Conservation (phyloP, 2,113 vertebrate genomes). For the Ifrita kowaldi region DNA sequence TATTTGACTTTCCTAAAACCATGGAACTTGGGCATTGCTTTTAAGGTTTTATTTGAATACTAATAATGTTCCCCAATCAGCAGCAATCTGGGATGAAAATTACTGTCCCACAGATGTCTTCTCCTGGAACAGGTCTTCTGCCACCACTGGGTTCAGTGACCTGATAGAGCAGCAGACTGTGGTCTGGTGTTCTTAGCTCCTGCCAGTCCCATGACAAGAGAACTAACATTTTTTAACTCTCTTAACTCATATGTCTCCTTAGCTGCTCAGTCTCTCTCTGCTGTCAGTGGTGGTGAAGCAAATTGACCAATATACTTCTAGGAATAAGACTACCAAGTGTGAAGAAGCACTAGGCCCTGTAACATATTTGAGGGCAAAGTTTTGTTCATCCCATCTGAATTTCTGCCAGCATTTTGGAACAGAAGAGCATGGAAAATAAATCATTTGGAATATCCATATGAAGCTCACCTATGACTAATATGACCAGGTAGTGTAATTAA, state of each 20-base stretch:
- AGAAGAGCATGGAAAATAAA: background rate
- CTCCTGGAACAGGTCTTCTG: background rate
- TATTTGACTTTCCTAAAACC: background rate
- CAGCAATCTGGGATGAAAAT: background rate
- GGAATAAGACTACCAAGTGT: background rate
- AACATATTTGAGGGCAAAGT: background rate
- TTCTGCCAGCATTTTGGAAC: background rate
- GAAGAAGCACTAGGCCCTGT: background rate
- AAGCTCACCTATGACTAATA: background rate
- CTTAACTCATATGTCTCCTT: background rate
- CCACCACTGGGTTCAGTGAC: background rate
- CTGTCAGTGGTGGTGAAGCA: background rate
- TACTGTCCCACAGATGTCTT: background rate
- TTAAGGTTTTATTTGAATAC: background rate
- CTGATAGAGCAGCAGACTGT: background rate
- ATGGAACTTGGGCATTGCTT: background rate
- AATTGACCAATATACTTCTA: background rate
- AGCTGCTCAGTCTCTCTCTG: background rate
- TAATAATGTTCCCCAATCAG: background rate
- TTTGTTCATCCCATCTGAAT: background rate
- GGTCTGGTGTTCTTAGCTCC: background rate
- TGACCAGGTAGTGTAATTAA: background rate
- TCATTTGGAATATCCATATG: background rate
- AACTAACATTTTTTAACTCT: background rate
- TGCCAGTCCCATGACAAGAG: background rate